These are phyloP conservation scores for Paramuricea clavata DNA, from an alignment of 92 coral and sea anemone species.

Conservation along the genomic window DNA sequence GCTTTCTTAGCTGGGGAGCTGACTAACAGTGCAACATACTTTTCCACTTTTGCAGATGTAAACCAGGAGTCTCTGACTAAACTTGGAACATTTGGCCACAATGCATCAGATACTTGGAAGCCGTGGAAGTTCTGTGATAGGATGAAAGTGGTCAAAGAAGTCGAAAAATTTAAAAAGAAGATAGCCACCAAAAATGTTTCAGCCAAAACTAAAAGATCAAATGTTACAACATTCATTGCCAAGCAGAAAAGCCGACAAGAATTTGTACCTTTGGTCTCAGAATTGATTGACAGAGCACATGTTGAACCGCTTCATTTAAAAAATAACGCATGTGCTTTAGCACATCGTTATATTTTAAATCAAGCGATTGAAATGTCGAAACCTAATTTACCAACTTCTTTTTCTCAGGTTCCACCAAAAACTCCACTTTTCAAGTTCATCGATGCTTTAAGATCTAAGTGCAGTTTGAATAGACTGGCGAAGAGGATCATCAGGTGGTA, in stretches of 20 bases:
- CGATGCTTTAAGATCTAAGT: neutral
- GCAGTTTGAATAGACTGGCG: constrained; percentile 11
- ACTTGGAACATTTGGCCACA: constrained; percentile 44
- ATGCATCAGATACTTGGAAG: constrained; percentile 50
- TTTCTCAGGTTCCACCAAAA: constrained; percentile 26
- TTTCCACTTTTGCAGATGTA: constrained; percentile 51
- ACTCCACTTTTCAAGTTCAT: constrained; percentile 22
- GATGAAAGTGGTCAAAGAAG: constrained; percentile 32
- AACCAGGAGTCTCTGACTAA: neutral
- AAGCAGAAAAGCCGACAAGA: constrained; percentile 42
- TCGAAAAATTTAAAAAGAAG: constrained; percentile 25
- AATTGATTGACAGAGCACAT: constrained; percentile 25
- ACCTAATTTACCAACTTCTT: constrained; percentile 3
- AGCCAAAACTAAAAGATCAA: neutral
- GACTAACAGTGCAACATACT: constrained; percentile 60
- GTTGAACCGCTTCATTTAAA: constrained; percentile 46
- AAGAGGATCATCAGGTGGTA: constrained; percentile 12
- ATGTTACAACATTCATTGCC: neutral
- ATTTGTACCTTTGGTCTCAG: constrained; percentile 25
- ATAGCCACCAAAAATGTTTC: neutral
- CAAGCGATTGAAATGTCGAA: constrained; percentile 23
- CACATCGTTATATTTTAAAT: constrained; percentile 30
- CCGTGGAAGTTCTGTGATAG: constrained; percentile 43
- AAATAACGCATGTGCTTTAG: constrained; percentile 42
- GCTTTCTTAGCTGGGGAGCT: constrained; percentile 56